phyloP scores from a whole-genome alignment of 2,797 vertebrate species.

The Tenualosa ilisha region DNA sequence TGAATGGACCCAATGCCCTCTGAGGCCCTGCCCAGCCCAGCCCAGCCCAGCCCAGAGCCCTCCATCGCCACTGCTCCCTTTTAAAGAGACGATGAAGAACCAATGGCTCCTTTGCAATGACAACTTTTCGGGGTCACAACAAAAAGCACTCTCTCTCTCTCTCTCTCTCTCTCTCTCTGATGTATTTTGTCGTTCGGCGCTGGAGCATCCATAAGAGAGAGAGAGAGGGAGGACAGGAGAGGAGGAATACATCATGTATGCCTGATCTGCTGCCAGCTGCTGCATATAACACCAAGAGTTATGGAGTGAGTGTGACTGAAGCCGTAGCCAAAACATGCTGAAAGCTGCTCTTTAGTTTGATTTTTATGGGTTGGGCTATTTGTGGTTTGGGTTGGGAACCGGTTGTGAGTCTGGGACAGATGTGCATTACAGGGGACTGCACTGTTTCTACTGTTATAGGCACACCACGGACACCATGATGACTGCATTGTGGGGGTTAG shows the following conservation, averaged over 20 bases:
- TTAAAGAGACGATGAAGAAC: neutral
- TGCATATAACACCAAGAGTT: conserved; percentile 8
- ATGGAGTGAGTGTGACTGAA: conserved; percentile 16
- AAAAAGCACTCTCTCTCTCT: no score
- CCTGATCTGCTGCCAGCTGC: neutral
- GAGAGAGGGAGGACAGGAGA: neutral
- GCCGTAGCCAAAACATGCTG: conserved; percentile 17
- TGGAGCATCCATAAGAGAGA: neutral
- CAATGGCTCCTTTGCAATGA: neutral
- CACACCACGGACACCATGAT: neutral
- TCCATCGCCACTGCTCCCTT: neutral
- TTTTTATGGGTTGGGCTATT: conserved; percentile 6
- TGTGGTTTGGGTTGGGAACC: conserved; percentile 15
- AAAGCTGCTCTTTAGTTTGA: conserved; percentile 1
- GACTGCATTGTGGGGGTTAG: neutral
- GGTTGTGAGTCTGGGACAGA: neutral
- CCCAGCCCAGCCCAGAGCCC: neutral
- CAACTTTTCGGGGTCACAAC: no score
- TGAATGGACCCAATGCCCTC: neutral
- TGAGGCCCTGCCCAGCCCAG: neutral
- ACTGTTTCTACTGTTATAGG: neutral
- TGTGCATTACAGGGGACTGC: neutral
- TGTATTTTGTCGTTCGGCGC: neutral
- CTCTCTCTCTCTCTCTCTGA: neutral
- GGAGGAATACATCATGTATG: neutral